phyloP scores from a whole-genome alignment of 2,888 invertebrate genomes.

The Ceramica pisi region DNA sequence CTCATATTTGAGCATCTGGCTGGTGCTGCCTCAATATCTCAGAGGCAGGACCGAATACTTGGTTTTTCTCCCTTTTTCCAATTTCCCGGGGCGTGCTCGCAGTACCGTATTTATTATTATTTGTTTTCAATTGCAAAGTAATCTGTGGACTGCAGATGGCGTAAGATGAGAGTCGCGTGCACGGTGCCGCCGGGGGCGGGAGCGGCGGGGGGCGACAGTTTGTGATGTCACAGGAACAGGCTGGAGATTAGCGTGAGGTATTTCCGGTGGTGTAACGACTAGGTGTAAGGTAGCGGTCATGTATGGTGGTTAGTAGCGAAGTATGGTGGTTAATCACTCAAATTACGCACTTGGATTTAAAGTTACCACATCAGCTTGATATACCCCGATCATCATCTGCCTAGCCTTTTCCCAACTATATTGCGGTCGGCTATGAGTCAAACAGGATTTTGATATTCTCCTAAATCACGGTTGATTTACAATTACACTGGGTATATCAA shows the following conservation, averaged over 20 bases:
- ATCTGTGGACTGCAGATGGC: constrained; percentile 87
- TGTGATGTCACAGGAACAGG: constrained; percentile 25
- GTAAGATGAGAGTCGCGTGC: constrained; percentile 73
- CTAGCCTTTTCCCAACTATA: too few relatives aligned
- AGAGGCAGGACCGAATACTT: constrained; percentile 70
- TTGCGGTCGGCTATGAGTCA: too few relatives aligned
- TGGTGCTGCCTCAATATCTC: constrained; percentile 79
- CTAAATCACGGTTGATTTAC: too few relatives aligned
- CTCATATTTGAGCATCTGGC: constrained; percentile 84
- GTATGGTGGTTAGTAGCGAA: neutral
- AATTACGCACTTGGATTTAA: too few relatives aligned
- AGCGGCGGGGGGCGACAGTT: constrained; percentile 13
- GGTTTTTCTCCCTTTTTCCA: constrained; percentile 85
- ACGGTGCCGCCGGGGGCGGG: constrained; percentile 39
- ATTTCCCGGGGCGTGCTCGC: constrained; percentile 83
- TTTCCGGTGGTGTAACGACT: neutral
- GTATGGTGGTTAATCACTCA: neutral
- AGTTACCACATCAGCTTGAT: too few relatives aligned
- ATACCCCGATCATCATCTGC: too few relatives aligned
- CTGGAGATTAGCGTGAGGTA: constrained; percentile 27
- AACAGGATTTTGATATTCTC: too few relatives aligned
- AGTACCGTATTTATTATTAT: constrained; percentile 88
- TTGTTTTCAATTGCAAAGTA: constrained; percentile 90
- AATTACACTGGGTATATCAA: too few relatives aligned
- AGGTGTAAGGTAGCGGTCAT: constrained; percentile 25